Conservation (phyloP, 2,797 vertebrate genomes). For the Distichodus sexfasciatus region DNA sequence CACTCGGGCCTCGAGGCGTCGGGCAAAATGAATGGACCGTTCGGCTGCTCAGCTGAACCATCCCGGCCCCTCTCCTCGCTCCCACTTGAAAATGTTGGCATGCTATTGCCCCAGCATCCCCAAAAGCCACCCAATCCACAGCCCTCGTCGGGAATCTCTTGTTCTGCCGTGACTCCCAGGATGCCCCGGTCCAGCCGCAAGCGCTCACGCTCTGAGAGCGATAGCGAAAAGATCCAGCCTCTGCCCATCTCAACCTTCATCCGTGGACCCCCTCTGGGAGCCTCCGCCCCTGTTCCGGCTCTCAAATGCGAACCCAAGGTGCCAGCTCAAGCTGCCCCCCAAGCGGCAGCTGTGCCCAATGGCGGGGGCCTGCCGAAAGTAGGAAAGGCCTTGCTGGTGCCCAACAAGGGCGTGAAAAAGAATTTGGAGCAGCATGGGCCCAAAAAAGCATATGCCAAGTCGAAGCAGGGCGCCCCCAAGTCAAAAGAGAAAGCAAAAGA, state of each 20-base stretch:
- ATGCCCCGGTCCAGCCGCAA: slow-evolving; percentile 87
- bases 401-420: slow-evolving; percentile 92
- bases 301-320: slow-evolving; percentile 87
- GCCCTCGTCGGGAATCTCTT: slow-evolving; percentile 78
- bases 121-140: slow-evolving; percentile 70
- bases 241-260: slow-evolving; percentile 94
- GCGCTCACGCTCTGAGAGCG: slow-evolving; percentile 93
- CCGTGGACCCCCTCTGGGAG: slow-evolving; percentile 77
- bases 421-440: slow-evolving; percentile 85
- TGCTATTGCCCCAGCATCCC: slow-evolving; percentile 75
- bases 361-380: slow-evolving; percentile 91
- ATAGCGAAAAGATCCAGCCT: slow-evolving; percentile 95
- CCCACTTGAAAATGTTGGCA: slow-evolving; percentile 57
- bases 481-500: slow-evolving; percentile 90
- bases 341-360: slow-evolving; percentile 87
- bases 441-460: slow-evolving; percentile 94
- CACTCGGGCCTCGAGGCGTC: slow-evolving; percentile 77
- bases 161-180: slow-evolving; percentile 78
- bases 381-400: slow-evolving; percentile 87
- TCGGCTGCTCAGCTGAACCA: slow-evolving; percentile 66
- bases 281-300: slow-evolving; percentile 77
- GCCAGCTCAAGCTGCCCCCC: slow-evolving; percentile 70
- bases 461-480: slow-evolving; percentile 89
- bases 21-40: slow-evolving; percentile 78
- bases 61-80: slow-evolving; percentile 64